Conservation (phyloP, 1,140 invertebrate species). For the Meteorus sp. region DNA sequence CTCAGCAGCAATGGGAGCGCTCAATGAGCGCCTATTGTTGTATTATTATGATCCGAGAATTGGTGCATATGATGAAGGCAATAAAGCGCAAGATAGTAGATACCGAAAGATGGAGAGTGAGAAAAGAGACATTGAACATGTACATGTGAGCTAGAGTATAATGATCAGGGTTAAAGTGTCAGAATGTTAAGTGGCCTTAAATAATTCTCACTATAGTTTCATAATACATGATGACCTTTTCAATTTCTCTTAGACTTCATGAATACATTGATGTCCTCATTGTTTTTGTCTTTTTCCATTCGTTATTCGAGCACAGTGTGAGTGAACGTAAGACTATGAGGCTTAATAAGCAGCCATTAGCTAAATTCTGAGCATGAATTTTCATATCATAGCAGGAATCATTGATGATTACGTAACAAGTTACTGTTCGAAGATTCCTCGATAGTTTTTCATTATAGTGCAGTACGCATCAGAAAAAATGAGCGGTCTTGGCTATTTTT, state of each 20-base stretch:
- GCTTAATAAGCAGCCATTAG: too few species aligned
- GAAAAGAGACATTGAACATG: background rate
- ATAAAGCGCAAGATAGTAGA: background rate
- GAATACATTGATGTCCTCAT: too few species aligned
- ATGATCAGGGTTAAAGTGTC: slow-evolving; percentile 46
- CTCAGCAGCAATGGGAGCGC: slow-evolving; percentile 33
- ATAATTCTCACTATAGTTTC: slow-evolving; percentile 7
- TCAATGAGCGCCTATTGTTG: slow-evolving; percentile 37
- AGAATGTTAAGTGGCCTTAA: slow-evolving; percentile 42
- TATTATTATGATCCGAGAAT: slow-evolving; percentile 27
- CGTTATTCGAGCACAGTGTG: too few species aligned
- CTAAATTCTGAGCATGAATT: too few species aligned
- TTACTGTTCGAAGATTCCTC: too few species aligned
- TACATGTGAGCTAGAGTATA: slow-evolving; percentile 13
- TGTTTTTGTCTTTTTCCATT: background rate
- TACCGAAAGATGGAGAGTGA: too few species aligned
- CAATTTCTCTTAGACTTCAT: background rate
- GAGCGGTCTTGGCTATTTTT: background rate
- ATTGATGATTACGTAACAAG: too few species aligned
- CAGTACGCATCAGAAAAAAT: background rate
- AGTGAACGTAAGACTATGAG: too few species aligned
- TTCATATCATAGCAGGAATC: background rate
- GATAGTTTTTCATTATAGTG: too few species aligned
- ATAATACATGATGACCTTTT: background rate
- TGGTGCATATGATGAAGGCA: background rate